Conservation (phyloP, 2,888 invertebrate genomes). For the Cheilosia grossa region DNA sequence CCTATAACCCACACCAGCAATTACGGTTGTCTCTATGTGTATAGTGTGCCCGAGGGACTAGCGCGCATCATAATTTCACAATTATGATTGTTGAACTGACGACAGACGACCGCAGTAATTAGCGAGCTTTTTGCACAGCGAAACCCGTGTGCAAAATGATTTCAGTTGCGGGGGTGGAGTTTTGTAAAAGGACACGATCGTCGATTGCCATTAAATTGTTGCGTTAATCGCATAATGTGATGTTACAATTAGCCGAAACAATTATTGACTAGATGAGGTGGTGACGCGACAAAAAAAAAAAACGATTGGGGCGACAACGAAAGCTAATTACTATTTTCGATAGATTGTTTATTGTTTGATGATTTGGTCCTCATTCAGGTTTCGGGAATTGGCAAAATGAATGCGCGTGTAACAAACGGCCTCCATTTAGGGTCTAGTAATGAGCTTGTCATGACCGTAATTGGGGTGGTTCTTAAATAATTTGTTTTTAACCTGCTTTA, state of each 20-base stretch:
- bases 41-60: conserved; percentile 15
- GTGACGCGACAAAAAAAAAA: background rate
- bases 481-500: no score
- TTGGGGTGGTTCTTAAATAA: no score
- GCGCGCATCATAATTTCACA: conserved; percentile 53
- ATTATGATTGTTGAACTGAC: conserved; percentile 58
- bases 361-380: no score
- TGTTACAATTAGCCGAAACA: conserved; percentile 40
- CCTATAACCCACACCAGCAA: conserved; percentile 22
- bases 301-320: background rate
- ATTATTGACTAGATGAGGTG: conserved; percentile 37
- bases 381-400: background rate
- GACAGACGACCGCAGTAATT: conserved; percentile 46
- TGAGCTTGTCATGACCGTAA: no score
- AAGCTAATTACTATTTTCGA: background rate
- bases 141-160: background rate
- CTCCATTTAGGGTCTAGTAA: no score
- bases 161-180: background rate
- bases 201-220: conserved; percentile 60
- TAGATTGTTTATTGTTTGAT: background rate
- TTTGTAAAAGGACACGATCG: conserved; percentile 37
- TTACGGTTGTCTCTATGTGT: conserved; percentile 19
- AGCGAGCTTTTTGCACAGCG: conserved; percentile 46
- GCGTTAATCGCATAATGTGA: conserved; percentile 49
- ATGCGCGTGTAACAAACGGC: background rate